Conservation (phyloP, 2,888 invertebrate genomes). For the Agapostemon virescens region DNA sequence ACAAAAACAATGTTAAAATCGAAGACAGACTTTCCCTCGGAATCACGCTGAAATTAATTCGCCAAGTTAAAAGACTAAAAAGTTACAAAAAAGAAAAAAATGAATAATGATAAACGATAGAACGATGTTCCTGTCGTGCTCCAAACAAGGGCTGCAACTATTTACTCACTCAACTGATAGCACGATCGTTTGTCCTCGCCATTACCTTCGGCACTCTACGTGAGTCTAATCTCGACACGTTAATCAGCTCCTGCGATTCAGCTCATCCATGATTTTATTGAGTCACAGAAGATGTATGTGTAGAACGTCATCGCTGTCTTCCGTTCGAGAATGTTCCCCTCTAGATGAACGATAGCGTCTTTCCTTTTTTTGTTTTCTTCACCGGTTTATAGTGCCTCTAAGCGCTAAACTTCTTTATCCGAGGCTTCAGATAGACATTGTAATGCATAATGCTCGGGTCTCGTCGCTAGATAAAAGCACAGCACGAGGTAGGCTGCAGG, state of each 20-base stretch:
- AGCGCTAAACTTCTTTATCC: not conserved
- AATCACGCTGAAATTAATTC: too few relatives aligned
- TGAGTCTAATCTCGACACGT: not conserved
- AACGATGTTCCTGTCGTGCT: not conserved
- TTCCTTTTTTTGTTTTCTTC: not conserved
- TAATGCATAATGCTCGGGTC: not conserved
- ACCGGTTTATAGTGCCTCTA: not conserved
- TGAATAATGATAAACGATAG: not conserved
- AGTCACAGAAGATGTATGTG: not conserved
- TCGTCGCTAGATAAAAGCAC: not conserved
- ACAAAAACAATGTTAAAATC: not conserved
- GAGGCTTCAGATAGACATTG: conserved; percentile 8
- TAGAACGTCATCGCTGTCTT: not conserved
- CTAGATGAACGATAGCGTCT: not conserved
- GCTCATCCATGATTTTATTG: not conserved
- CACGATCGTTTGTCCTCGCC: not conserved
- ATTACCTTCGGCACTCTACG: not conserved
- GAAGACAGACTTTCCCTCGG: not conserved
- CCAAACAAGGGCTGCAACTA: not conserved
- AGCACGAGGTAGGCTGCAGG: conserved; percentile 12
- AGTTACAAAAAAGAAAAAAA: too few relatives aligned
- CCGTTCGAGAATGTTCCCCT: not conserved
- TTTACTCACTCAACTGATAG: not conserved
- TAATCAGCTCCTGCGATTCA: not conserved
- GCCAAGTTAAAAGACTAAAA: too few relatives aligned